Conservation (phyloP, 2,797 vertebrate species). For the Lutjanus campechanus region DNA sequence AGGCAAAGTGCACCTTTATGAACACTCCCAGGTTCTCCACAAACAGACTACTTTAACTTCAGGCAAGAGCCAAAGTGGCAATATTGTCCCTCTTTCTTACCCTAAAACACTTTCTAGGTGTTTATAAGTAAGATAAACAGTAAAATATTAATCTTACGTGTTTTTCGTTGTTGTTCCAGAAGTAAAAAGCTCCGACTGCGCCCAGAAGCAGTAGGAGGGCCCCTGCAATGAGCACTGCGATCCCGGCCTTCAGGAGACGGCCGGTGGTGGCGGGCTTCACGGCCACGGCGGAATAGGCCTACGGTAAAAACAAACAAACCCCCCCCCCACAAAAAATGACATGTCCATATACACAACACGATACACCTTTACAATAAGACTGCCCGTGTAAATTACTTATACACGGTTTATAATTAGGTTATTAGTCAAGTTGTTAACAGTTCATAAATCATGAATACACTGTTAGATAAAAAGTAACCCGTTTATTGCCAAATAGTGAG, state of each 20-base stretch:
- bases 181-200: conserved; percentile 92
- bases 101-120: accelerated
- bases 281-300: conserved; percentile 89
- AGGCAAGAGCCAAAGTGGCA: background rate
- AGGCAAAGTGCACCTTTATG: background rate
- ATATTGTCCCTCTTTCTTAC: background rate
- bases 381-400: no score
- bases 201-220: conserved; percentile 91
- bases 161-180: conserved; percentile 93
- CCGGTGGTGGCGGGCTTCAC: conserved; percentile 85
- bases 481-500: no score
- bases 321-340: background rate
- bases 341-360: no score
- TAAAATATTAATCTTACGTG: conserved; percentile 84
- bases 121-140: background rate
- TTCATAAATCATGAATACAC: no score
- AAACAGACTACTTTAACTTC: background rate
- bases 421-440: no score
- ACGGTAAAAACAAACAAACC: conserved; percentile 7
- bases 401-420: no score
- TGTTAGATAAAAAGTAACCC: no score
- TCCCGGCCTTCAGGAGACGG: conserved; percentile 89
- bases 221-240: conserved; percentile 88
- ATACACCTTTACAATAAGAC: no score
- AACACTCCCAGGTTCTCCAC: background rate